These are phyloP conservation scores for Gnatocerus cornutus DNA, from an alignment of 2,888 invertebrate genomes.

Conservation along the genomic window DNA sequence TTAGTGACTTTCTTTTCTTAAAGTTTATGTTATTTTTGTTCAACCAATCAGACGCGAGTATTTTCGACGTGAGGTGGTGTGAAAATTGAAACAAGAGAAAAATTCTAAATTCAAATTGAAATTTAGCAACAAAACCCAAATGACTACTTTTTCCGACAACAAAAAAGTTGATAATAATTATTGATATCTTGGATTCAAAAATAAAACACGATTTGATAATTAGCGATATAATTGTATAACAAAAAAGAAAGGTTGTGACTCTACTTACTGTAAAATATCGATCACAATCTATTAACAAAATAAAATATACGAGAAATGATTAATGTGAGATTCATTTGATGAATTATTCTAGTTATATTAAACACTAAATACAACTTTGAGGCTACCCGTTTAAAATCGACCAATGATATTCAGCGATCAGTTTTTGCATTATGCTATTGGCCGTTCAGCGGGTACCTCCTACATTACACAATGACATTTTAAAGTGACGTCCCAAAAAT, in stretches of 20 bases:
- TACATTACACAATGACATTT: conserved; percentile 3
- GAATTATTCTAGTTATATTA: conserved; percentile 30
- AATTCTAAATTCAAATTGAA: too few species aligned
- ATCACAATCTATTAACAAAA: conserved; percentile 42
- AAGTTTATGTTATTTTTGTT: too few species aligned
- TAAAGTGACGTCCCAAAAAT: conserved; percentile 22
- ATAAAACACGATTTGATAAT: conserved; percentile 7
- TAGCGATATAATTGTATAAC: conserved; percentile 38
- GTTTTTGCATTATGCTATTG: conserved; percentile 13
- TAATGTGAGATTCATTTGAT: conserved; percentile 36
- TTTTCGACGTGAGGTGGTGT: too few species aligned
- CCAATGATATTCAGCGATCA: conserved; percentile 8
- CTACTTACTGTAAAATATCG: conserved; percentile 32
- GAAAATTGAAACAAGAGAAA: too few species aligned
- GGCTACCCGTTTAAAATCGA: conserved; percentile 14
- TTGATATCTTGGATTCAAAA: background rate
- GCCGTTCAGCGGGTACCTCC: conserved; percentile 3
- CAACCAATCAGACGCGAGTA: too few species aligned
- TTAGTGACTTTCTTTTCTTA: too few species aligned
- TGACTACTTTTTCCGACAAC: too few species aligned
- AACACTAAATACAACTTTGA: conserved; percentile 27
- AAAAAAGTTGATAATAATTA: too few species aligned
- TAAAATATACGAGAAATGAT: conserved; percentile 23
- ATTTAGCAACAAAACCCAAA: too few species aligned
- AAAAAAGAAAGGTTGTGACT: conserved; percentile 23